These are phyloP conservation scores for Miniopterus natalensis DNA, from an alignment of 2,113 vertebrate genomes.

Conservation along the genomic window DNA sequence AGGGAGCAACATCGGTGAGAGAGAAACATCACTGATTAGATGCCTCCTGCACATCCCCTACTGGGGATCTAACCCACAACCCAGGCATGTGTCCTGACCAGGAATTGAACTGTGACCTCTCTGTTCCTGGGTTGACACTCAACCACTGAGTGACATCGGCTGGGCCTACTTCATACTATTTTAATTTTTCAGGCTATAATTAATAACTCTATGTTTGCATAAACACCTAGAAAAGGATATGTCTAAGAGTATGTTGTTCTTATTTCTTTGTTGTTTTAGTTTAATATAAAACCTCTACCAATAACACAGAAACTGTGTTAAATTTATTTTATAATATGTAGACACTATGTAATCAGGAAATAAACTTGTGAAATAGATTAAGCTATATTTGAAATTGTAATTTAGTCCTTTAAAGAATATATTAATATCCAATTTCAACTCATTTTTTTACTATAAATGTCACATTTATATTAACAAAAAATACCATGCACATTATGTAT, in stretches of 20 bases:
- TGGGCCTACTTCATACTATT: constrained; percentile 29
- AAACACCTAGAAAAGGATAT: constrained; percentile 24
- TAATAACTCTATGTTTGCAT: constrained; percentile 22
- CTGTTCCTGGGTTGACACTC: too few relatives aligned
- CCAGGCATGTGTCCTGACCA: too few relatives aligned
- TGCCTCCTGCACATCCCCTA: too few relatives aligned
- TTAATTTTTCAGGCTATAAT: constrained; percentile 30
- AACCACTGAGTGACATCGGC: too few relatives aligned
- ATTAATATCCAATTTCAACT: constrained; percentile 52
- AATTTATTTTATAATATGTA: constrained; percentile 42
- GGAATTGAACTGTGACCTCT: too few relatives aligned
- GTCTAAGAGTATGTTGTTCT: constrained; percentile 16
- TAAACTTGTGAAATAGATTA: constrained; percentile 63
- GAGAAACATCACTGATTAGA: too few relatives aligned
- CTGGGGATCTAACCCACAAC: too few relatives aligned
- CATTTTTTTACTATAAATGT: constrained; percentile 11
- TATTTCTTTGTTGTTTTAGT: constrained; percentile 26
- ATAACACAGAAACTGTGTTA: constrained; percentile 22
- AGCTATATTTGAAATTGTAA: constrained; percentile 41
- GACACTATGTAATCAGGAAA: constrained; percentile 45
- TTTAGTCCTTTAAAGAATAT: neutral
- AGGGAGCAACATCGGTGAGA: too few relatives aligned
- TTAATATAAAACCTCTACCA: neutral
- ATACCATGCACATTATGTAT: neutral
- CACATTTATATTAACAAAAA: constrained; percentile 29